phyloP scores from a whole-genome alignment of 2,797 vertebrate species.

The Stomatorhinus walkeri region DNA sequence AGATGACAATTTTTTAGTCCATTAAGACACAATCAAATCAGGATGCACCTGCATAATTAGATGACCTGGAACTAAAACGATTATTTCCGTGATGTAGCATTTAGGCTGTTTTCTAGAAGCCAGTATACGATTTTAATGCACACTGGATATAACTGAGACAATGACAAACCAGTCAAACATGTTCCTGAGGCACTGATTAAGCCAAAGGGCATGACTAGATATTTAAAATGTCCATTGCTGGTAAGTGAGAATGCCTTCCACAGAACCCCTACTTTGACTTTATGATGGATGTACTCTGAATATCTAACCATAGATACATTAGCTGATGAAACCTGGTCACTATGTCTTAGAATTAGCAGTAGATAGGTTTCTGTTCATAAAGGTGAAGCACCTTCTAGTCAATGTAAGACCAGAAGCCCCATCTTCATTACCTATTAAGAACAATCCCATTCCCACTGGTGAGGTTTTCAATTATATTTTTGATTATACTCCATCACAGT shows the following conservation, averaged over 20 bases:
- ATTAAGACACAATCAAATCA: background rate
- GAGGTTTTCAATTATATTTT: background rate
- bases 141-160: background rate
- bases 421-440: background rate
- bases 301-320: background rate
- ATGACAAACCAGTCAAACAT: background rate
- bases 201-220: background rate
- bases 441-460: background rate
- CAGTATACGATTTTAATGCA: background rate
- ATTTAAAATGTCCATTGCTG: background rate
- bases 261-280: background rate
- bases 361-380: background rate
- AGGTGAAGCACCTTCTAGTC: background rate
- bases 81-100: background rate
- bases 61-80: background rate
- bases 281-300: background rate
- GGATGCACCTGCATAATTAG: background rate
- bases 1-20: background rate
- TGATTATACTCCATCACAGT: background rate
- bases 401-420: background rate
- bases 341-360: background rate
- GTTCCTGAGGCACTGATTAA: background rate
- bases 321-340: background rate
- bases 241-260: background rate
- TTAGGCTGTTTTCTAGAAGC: background rate